These are phyloP conservation scores for Sebastes reedi DNA, from an alignment of 2,797 vertebrate species.

Conservation along the genomic window DNA sequence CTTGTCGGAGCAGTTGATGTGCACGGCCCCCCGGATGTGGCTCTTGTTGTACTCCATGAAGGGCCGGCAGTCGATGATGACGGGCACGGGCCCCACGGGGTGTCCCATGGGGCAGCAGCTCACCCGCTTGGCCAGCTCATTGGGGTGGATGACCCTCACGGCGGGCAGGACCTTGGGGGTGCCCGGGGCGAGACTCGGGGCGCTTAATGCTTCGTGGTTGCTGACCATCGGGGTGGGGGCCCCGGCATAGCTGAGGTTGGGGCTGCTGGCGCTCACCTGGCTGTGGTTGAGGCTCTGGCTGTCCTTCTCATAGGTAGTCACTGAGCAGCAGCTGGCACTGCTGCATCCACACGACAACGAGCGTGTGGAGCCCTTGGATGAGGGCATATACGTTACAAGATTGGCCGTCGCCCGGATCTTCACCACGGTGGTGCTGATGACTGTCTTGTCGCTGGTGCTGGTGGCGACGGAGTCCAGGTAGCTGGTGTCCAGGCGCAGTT, in stretches of 20 bases:
- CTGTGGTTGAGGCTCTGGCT: conserved; percentile 85
- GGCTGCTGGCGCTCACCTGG: conserved; percentile 88
- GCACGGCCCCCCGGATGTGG: conserved; percentile 96
- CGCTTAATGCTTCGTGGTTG: conserved; percentile 84
- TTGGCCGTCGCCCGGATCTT: conserved; percentile 92
- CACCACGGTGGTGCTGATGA: conserved; percentile 88
- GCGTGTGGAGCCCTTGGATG: conserved; percentile 98
- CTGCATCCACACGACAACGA: conserved; percentile 99
- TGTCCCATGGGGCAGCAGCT: conserved; percentile 92
- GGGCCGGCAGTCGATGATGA: conserved; percentile 97
- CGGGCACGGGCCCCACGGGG: conserved; percentile 88
- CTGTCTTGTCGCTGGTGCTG: conserved; percentile 71
- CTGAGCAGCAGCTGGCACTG: conserved; percentile 98
- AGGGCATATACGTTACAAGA: conserved; percentile 99
- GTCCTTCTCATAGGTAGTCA: conserved; percentile 98
- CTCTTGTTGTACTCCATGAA: conserved; percentile 99
- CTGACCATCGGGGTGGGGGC: conserved; percentile 87
- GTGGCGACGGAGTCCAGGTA: conserved; percentile 86
- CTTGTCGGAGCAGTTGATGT: conserved; percentile 98
- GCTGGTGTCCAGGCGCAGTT: conserved; percentile 93
- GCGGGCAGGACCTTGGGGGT: conserved; percentile 83
- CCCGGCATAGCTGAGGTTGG: conserved; percentile 84
- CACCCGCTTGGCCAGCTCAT: conserved; percentile 95
- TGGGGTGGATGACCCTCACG: conserved; percentile 93
- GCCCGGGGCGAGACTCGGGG: conserved; percentile 82